Evolutionary conservation across 2,888 invertebrate genomes (phyloP).

Genomic region (Geophilus truncorum): DNA sequence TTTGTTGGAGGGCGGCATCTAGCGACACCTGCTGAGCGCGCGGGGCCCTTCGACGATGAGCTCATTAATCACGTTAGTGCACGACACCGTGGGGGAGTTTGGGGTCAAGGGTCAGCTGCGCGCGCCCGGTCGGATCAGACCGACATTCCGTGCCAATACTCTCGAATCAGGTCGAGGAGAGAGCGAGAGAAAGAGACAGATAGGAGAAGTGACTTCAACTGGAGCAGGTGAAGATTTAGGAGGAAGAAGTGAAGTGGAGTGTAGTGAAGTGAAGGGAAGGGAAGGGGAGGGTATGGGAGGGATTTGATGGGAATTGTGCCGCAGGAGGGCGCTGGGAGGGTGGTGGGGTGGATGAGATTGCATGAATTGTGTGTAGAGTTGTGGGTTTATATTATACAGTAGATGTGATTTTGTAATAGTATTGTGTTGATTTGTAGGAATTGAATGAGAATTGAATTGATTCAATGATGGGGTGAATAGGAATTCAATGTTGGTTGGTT

Average conservation of each 20-base stretch:
- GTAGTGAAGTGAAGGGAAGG: not conserved
- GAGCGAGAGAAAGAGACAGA: not conserved
- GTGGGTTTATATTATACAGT: too few species aligned
- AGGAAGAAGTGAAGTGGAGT: not conserved
- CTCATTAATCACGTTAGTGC: not conserved
- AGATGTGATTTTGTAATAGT: too few species aligned
- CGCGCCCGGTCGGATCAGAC: not conserved
- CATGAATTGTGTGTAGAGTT: too few species aligned
- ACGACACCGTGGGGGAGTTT: not conserved
- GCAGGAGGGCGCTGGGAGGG: too few species aligned
- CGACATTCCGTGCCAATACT: not conserved
- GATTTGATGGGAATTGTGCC: too few species aligned
- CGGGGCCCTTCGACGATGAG: not conserved
- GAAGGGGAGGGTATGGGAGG: not conserved
- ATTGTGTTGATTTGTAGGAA: too few species aligned
- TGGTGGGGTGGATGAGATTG: too few species aligned
- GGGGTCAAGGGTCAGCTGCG: not conserved
- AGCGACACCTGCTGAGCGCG: not conserved
- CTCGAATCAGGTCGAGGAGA: not conserved
- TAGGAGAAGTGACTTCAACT: not conserved
- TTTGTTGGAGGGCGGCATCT: not conserved
- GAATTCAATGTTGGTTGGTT: too few species aligned
- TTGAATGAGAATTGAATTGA: too few species aligned
- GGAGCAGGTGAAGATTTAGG: not conserved
- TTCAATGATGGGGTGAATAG: too few species aligned